Conservation (phyloP, 2,797 vertebrate species). For the Melopsittacus undulatus region DNA sequence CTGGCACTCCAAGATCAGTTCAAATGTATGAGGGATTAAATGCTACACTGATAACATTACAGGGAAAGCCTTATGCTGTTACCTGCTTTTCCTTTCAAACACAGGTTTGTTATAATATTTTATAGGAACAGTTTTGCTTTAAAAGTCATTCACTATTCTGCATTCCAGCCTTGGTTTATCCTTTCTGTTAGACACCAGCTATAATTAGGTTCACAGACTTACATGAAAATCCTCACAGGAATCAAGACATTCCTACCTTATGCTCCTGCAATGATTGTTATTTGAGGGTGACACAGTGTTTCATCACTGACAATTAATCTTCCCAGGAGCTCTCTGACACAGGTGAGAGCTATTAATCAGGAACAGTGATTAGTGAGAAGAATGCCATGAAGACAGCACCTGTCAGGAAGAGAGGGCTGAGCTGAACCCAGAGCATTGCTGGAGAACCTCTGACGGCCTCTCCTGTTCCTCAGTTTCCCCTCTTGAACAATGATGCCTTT, state of each 20-base stretch:
- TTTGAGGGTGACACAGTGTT: neutral
- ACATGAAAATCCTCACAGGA: neutral
- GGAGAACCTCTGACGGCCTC: neutral
- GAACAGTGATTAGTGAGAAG: neutral
- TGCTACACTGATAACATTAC: neutral
- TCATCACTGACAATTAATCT: neutral
- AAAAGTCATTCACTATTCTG: neutral
- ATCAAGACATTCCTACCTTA: neutral
- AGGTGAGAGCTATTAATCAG: neutral
- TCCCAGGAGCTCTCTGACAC: neutral
- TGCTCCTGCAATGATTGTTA: neutral
- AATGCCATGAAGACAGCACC: neutral
- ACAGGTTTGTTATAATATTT: neutral
- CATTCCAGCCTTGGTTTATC: neutral
- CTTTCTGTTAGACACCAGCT: neutral
- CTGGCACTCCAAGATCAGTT: neutral
- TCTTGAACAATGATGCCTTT: neutral
- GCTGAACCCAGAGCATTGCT: neutral
- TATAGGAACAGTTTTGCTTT: neutral
- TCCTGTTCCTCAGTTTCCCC: neutral
- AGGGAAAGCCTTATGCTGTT: neutral
- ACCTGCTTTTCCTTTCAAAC: neutral
- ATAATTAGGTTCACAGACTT: conserved; percentile 11
- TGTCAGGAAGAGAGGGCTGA: neutral
- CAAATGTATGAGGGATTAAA: neutral